Conservation (phyloP, 2,113 vertebrate genomes). For the Apeltes quadracus region DNA sequence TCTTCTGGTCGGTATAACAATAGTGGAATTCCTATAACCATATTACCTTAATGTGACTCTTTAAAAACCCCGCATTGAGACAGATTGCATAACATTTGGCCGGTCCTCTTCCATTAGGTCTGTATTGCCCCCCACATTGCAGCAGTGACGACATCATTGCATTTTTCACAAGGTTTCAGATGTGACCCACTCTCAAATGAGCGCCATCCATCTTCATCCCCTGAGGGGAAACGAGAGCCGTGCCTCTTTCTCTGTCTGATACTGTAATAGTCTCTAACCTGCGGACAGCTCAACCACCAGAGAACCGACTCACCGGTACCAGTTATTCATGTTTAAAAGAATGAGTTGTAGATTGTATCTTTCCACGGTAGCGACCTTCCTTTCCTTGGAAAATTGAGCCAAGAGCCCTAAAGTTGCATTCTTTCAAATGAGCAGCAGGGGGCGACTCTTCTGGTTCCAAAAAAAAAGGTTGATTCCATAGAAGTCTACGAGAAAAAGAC, state of each 20-base stretch:
- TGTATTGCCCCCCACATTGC: background rate
- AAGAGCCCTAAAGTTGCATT: background rate
- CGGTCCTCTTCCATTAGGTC: background rate
- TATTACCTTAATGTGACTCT: too few relatives aligned
- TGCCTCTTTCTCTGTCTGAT: conserved; percentile 32
- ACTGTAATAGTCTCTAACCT: conserved; percentile 41
- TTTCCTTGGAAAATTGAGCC: background rate
- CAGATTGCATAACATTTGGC: conserved; percentile 34
- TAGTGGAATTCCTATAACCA: background rate
- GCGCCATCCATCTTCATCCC: conserved; percentile 64
- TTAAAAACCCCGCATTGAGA: conserved; percentile 5
- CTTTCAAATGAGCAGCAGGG: background rate
- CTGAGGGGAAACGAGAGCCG: conserved; percentile 45
- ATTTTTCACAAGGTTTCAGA: conserved; percentile 65
- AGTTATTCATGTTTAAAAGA: too few relatives aligned
- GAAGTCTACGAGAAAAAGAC: background rate
- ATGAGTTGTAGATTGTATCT: background rate
- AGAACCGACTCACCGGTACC: too few relatives aligned
- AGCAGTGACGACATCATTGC: conserved; percentile 54
- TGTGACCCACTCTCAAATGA: conserved; percentile 63
- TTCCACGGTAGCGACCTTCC: background rate
- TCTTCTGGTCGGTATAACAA: conserved; percentile 26
- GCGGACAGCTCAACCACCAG: conserved; percentile 20
- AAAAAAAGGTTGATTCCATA: background rate
- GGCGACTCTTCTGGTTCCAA: background rate